Conservation (phyloP, 1,140 invertebrate species). For the Penaeus indicus region DNA sequence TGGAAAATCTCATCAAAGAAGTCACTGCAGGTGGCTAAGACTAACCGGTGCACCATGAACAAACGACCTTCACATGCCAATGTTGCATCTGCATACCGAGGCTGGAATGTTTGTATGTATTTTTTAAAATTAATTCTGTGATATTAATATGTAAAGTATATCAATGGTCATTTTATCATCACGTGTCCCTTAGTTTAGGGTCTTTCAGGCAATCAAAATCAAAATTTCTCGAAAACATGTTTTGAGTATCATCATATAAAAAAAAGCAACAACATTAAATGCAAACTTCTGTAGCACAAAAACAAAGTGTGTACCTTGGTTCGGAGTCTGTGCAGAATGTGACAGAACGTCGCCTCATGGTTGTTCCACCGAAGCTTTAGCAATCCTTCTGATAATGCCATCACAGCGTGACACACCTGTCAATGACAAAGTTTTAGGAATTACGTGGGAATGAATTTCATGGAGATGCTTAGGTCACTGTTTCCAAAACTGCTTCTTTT, state of each 20-base stretch:
- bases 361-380: constrained; percentile 61
- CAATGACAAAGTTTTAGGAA: too few species aligned
- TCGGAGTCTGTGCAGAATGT: constrained; percentile 51
- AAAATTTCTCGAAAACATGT: neutral
- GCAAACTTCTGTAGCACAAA: neutral
- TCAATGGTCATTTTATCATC: too few species aligned
- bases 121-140: neutral
- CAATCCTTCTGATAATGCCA: constrained; percentile 52
- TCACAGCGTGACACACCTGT: constrained; percentile 44
- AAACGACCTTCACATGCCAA: constrained; percentile 55
- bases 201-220: too few species aligned
- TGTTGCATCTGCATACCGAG: constrained; percentile 55
- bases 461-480: too few species aligned
- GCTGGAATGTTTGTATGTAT: neutral
- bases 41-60: constrained; percentile 54
- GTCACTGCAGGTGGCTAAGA: constrained; percentile 56
- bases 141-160: neutral
- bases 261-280: neutral
- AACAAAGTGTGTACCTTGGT: neutral
- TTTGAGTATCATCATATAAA: neutral
- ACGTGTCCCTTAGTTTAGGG: too few species aligned
- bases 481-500: too few species aligned
- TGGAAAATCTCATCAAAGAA: constrained; percentile 63
- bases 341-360: constrained; percentile 57
- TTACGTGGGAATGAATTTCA: too few species aligned